A percentile compares a stretch with the other conserved stretches of the same genome.
Conservation (phyloP, 2,113 vertebrate genomes). For the Odontophorus gujanensis region DNA sequence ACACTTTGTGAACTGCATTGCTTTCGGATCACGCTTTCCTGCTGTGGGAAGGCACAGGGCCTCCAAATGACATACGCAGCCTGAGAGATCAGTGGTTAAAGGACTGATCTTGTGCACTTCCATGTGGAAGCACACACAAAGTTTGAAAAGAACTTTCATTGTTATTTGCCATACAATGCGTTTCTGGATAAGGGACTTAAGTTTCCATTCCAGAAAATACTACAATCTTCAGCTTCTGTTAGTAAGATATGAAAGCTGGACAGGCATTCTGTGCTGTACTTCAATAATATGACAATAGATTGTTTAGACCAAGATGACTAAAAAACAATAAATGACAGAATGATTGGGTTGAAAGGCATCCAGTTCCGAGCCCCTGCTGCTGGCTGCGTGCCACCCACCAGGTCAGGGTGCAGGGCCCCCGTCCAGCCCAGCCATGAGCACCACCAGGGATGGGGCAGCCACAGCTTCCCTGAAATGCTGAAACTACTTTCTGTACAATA, state of each 20-base stretch:
- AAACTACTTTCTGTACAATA: not conserved
- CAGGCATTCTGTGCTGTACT: not conserved
- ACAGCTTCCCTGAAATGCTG: not conserved
- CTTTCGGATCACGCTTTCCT: not conserved
- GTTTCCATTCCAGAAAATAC: not conserved
- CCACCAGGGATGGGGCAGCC: not conserved
- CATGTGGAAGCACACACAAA: rapidly evolving
- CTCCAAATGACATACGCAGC: not conserved
- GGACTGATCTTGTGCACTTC: rapidly evolving
- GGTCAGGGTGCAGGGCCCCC: no score
- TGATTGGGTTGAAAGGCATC: not conserved
- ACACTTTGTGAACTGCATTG: not conserved
- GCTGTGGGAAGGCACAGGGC: not conserved
- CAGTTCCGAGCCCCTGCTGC: not conserved
- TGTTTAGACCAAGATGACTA: not conserved
- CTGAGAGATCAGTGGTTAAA: not conserved
- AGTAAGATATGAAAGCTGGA: not conserved
- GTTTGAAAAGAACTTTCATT: not conserved
- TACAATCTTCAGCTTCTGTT: not conserved
- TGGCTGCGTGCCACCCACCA: not conserved
- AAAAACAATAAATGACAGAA: not conserved
- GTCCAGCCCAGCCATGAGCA: not conserved
- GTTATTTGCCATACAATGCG: not conserved
- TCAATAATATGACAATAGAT: not conserved
- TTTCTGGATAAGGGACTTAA: not conserved